A percentile compares a stretch with the other conserved stretches of the same genome.
Conservation (phyloP, 2,888 invertebrate genomes). For the Toxonevra muliebris region DNA sequence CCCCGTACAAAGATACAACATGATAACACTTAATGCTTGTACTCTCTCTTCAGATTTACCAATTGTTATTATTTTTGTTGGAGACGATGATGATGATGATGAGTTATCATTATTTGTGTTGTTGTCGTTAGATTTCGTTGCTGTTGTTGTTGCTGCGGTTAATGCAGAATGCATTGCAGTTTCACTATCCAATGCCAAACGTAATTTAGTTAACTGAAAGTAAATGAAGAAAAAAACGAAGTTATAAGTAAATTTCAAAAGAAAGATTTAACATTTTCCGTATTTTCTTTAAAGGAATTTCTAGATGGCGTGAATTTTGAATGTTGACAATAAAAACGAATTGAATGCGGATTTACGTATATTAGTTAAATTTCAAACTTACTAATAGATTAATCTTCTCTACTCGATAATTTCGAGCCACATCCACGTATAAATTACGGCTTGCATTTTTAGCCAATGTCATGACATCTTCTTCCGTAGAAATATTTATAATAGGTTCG, state of each 20-base stretch:
- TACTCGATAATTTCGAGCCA: constrained; percentile 75
- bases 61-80: constrained; percentile 52
- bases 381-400: constrained; percentile 89
- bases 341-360: too few species aligned
- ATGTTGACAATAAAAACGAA: too few species aligned
- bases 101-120: neutral
- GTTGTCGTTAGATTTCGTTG: constrained; percentile 24
- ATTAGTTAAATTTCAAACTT: constrained; percentile 53
- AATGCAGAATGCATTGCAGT: constrained; percentile 69
- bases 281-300: too few species aligned
- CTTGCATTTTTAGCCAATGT: constrained; percentile 89
- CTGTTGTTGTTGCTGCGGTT: constrained; percentile 49
- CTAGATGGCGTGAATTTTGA: too few species aligned
- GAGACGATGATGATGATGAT: constrained; percentile 22
- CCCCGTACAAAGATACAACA: constrained; percentile 95
- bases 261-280: too few species aligned
- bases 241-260: neutral
- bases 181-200: constrained; percentile 78
- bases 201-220: constrained; percentile 76
- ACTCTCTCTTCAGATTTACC: constrained; percentile 84
- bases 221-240: constrained; percentile 2
- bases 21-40: constrained; percentile 89
- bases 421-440: constrained; percentile 78
- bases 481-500: constrained; percentile 58
- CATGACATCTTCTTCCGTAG: constrained; percentile 81